These are phyloP conservation scores for Tethea ocularis DNA, from an alignment of 2,888 invertebrate species.

Conservation along the genomic window DNA sequence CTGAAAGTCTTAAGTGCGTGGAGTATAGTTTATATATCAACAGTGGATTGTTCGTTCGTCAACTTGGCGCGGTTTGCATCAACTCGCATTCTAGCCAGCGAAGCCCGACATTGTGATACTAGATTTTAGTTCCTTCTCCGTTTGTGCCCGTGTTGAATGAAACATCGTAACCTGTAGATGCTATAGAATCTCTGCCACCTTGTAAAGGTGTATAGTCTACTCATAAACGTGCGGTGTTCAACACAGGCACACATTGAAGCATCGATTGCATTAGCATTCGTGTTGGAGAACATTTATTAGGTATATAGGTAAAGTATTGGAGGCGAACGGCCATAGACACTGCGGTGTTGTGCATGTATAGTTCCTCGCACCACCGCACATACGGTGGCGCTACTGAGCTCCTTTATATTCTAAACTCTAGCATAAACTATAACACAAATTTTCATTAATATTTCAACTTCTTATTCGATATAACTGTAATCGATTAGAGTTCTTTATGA, in stretches of 20 bases:
- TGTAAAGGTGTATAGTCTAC: slow-evolving; percentile 48
- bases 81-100: slow-evolving; percentile 70
- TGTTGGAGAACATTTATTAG: slow-evolving; percentile 77
- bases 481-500: slow-evolving; percentile 62
- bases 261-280: slow-evolving; percentile 71
- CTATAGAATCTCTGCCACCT: slow-evolving; percentile 61
- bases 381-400: slow-evolving; percentile 77
- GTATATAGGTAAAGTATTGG: slow-evolving; percentile 77
- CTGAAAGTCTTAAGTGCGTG: neutral
- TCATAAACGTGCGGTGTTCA: slow-evolving; percentile 50
- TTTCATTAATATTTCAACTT: slow-evolving; percentile 68
- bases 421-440: slow-evolving; percentile 78
- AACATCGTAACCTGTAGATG: slow-evolving; percentile 43
- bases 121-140: slow-evolving; percentile 83
- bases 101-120: slow-evolving; percentile 83
- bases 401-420: slow-evolving; percentile 82
- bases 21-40: slow-evolving; percentile 16
- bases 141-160: slow-evolving; percentile 62
- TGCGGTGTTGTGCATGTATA: slow-evolving; percentile 82
- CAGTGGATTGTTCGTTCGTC: slow-evolving; percentile 30
- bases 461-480: slow-evolving; percentile 66
- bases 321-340: slow-evolving; percentile 79
- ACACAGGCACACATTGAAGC: slow-evolving; percentile 51
- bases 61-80: slow-evolving; percentile 60
- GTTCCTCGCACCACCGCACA: slow-evolving; percentile 81